Evolutionary conservation across 2,797 vertebrate species (phyloP), one percentile per base, ranked within the genome.

Genomic region (Sebastes glaucus): DNA sequence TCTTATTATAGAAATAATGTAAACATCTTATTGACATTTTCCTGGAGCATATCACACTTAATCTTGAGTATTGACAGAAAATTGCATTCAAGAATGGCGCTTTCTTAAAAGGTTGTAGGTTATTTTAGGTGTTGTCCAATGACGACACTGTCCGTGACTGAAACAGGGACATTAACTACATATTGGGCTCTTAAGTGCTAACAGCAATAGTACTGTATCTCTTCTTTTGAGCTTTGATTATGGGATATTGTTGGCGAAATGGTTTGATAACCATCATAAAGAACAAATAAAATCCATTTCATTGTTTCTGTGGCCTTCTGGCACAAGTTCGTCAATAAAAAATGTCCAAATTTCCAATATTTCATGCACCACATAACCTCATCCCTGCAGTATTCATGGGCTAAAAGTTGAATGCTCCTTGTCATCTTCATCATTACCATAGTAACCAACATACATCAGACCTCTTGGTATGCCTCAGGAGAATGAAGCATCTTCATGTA

Each of bases 11-110:
- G 27, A 65, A 78, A 85, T 62, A 81, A 42, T 75, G 82, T 88
- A 88, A 89, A 90, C 80, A 83, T 82, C 62, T 70, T 53, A 65
- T 55, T 13, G 74, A 78, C 71, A 57, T 78, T 71, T 69, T 74
- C 35, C 64, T 23, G 49, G 77, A 73, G 56, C 71, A 63, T 18
- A 68, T 80, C 71, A 72, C 61, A 72, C 59, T 72, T 81, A 14
- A 61, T 65, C 11, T 70, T 22, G 32, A 66, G 69, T 38, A 60
- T 1, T 55, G 52, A 52, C 27, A 71, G 23, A 72, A 46, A 64
- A 85, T 9, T 13, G 23, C 49, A 30, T 53, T 70, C 0, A 1
- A 56, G 10, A 16, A 62, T 11, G 55, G 38, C 10, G 62, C 14
- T 67, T 77, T 66, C 64, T 68, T 46, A 10, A 46, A 61, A 53